phyloP scores from a whole-genome alignment of 2,113 vertebrate species.

The Dolichallabes microphthalmus region DNA sequence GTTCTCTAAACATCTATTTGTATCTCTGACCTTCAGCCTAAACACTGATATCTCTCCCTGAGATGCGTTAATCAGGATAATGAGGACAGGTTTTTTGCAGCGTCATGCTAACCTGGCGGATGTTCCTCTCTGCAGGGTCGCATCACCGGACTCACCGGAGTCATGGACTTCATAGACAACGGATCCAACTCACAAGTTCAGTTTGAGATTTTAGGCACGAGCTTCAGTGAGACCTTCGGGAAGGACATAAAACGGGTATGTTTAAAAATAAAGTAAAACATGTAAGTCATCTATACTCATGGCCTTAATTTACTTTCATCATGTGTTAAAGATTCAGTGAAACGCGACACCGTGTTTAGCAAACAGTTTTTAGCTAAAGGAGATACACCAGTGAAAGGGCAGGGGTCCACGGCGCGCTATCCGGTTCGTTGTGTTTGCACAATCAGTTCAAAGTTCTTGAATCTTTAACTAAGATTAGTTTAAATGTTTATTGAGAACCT shows the following conservation, averaged over 20 bases:
- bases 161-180: constrained; percentile 92
- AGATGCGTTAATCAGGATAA: not conserved
- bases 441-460: not conserved
- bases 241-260: constrained; percentile 95
- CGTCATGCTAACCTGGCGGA: not conserved
- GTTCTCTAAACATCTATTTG: not conserved
- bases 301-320: not conserved
- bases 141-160: constrained; percentile 91
- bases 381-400: not conserved
- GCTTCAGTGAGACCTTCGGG: constrained; percentile 97
- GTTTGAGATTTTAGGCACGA: constrained; percentile 97
- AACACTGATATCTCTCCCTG: not conserved
- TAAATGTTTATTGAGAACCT: not conserved
- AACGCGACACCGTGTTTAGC: not conserved
- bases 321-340: not conserved
- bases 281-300: not conserved
- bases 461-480: not conserved
- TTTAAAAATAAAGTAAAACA: not conserved
- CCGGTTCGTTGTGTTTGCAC: not conserved
- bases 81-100: not conserved
- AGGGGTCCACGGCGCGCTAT: not conserved
- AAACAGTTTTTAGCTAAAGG: too few species aligned
- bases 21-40: not conserved
- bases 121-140: constrained; percentile 76
- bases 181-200: constrained; percentile 92